phyloP scores from a whole-genome alignment of 1,140 invertebrate genomes.

The Procambarus clarkii region DNA sequence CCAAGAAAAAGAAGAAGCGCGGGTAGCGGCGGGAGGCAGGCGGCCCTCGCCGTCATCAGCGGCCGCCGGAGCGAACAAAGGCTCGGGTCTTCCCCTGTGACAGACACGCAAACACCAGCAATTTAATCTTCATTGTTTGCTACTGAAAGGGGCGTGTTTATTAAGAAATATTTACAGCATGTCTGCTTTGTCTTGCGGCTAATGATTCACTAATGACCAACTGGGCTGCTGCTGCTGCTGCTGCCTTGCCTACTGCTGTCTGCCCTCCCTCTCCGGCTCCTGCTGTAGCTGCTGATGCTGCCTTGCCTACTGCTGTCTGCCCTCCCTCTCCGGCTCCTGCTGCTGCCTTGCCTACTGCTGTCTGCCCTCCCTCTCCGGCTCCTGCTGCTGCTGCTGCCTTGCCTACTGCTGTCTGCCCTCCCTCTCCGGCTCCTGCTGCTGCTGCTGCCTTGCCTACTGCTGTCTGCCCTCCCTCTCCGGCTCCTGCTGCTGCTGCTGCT shows the following conservation, averaged over 20 bases:
- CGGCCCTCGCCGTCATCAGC: neutral
- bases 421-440: neutral
- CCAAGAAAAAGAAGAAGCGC: neutral
- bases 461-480: no score
- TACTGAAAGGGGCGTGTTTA: slow-evolving; percentile 43
- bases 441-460: no score
- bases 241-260: no score
- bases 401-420: no score
- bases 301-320: no score
- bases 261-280: no score
- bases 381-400: no score
- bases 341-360: no score
- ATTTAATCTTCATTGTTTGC: slow-evolving; percentile 54
- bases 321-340: neutral
- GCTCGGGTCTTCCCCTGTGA: slow-evolving; percentile 24
- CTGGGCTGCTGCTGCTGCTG: neutral
- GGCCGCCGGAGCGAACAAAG: slow-evolving; percentile 27
- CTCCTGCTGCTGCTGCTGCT: neutral
- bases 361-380: no score
- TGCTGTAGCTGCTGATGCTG: neutral
- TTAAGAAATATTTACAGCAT: slow-evolving; percentile 39
- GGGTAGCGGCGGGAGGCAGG: neutral
- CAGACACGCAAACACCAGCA: slow-evolving; percentile 51
- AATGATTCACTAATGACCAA: slow-evolving; percentile 53
- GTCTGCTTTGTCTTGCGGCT: slow-evolving; percentile 43